Base-by-base conservation (phyloP, 2,797 vertebrate species). In the Avahi laniger region DNA sequence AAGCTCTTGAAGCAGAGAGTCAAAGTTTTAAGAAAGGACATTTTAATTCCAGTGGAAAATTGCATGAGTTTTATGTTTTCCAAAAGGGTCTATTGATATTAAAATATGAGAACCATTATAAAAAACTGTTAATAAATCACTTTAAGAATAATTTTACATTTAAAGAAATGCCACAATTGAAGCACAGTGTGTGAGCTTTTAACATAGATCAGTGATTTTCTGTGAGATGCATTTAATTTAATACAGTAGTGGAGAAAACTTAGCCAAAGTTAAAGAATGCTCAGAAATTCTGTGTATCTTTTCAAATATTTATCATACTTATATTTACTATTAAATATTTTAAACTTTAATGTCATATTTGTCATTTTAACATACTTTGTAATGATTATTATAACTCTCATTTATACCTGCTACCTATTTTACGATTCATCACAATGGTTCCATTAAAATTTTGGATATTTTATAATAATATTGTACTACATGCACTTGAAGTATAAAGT, bases 11-110 rank as follows among this genome's bases (percentile, higher is more conserved):
- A 86, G 9, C 52, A 79, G 54, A 93, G 3, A 89, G 20, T 57
- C 52, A 54, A 38, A 13, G 30, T 93, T 92, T 81, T 48, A 80
- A 86, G 59, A 84, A 52, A 82, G 13, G 20, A 78, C 20, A 57
- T 87, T 97, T 93, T 81, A 65, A 92, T 48, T 84, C 90, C 18
- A 70, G 28, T 52, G 43, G 24, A 69, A 43, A 85, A 90, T 78
- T 82, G 59, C 17, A 52, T 52, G 38, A 93, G 10, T 89, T 94
- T 14, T 79, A 4, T 86, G 7, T 84, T 94, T 90, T 75, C 5
- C 10, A 30, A 54, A 72, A 65, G 57, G 59, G 26, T 1, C 11
- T 78, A 38, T 59, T 80, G 59, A 76, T 80, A 57, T 52, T 75
- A 95, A 91, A 91, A 70, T 59, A 33, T 59, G 52, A 87, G 50